Evolutionary conservation across 2,888 invertebrate species (phyloP), one percentile per base, ranked within the genome.

Genomic region (Ichneumoninae sp.): DNA sequence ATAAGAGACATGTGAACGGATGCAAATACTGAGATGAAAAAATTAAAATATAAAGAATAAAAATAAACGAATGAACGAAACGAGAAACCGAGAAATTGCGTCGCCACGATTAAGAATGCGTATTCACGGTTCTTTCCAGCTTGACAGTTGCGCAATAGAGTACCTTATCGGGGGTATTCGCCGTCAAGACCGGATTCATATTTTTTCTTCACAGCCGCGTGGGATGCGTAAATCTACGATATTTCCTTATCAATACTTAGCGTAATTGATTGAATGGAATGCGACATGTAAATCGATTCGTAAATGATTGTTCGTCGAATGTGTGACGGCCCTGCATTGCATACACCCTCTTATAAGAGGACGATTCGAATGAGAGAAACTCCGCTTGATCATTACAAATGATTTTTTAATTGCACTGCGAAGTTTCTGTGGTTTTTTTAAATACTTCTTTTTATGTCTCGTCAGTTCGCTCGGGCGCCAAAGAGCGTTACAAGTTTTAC

Each of bases 1-100:
- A 84, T 79, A 84, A 81, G 84, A 75, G 52, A 62, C 75, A 69
- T 69, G 79, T 44, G 68, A 30, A 16, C 44, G 44, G 47, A 83
- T 77, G 74, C 80, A 44, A 66, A 57, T 10, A 13, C 22, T 50
- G 30, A 26, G n/a, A 65, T 10, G 8, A 44, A 30, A 76, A 62
- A 3, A 54, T 40, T 2, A 26, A 26, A 26, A 26, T 2, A 26
- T 1, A 26, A 26, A 1, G 2, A 26, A 26, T 2, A 26, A 2
- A 26, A 26, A 26, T 26, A 26, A 65, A 16, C 57, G 44, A 13
- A 66, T 30, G 5, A 52, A 36, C 44, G 44, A 44, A 69, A 54
- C 60, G n/a, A 60, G 60, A 76, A 72, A 66, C 50, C 44, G 60
- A 68, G 71, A 72, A 82, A 77, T 52, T 74, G 54, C 76, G 70